These are phyloP conservation scores for Trichomalopsis sarcophagae DNA, from an alignment of 1,140 invertebrate genomes.

Conservation along the genomic window DNA sequence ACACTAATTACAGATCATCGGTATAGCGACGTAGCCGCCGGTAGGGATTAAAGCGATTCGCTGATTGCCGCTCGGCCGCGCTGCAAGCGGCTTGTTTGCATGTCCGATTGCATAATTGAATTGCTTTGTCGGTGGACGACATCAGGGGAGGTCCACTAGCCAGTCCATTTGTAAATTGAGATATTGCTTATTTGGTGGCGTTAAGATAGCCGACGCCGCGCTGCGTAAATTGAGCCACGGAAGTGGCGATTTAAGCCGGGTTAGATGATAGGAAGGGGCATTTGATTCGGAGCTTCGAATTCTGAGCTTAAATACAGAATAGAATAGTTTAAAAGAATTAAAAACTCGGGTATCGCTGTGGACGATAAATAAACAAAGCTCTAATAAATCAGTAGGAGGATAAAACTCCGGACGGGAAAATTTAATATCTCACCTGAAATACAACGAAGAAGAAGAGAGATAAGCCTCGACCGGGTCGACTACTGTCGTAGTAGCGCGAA, in stretches of 20 bases:
- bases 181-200: conserved; percentile 42
- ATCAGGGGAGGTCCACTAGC: neutral
- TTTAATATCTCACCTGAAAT: conserved; percentile 42
- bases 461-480: neutral
- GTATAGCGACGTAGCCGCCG: neutral
- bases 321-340: no score
- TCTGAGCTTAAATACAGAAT: neutral
- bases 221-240: conserved; percentile 15
- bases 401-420: neutral
- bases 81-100: conserved; percentile 34
- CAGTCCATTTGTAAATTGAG: conserved; percentile 39
- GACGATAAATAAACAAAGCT: neutral
- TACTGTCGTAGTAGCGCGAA: conserved; percentile 12
- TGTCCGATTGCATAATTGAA: conserved; percentile 53
- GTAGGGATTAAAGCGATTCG: conserved; percentile 38
- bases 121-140: conserved; percentile 19
- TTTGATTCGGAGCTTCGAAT: neutral
- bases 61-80: conserved; percentile 26
- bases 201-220: conserved; percentile 21
- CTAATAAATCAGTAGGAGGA: neutral
- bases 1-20: conserved; percentile 39
- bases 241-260: conserved; percentile 8
- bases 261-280: no score
- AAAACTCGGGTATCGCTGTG: no score
- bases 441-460: conserved; percentile 28